phyloP scores from a whole-genome alignment of 2,113 vertebrate genomes.

The Sceloporus tristichus region DNA sequence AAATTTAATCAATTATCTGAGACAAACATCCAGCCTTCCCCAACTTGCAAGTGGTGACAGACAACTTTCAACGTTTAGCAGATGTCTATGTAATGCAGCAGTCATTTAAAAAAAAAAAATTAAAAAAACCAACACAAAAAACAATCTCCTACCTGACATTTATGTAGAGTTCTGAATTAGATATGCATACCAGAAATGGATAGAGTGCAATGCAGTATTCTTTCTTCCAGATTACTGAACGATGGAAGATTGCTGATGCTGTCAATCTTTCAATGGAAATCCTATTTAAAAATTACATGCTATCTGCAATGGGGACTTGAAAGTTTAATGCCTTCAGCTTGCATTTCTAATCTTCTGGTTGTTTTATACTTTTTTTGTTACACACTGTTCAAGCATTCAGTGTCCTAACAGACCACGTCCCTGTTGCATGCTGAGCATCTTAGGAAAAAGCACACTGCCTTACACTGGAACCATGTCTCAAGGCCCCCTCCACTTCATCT shows the following conservation, averaged over 20 bases:
- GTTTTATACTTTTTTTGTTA: constrained; percentile 30
- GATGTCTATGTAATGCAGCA: constrained; percentile 23
- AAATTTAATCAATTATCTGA: constrained; percentile 31
- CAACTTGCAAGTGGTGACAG: constrained; percentile 42
- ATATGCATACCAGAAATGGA: constrained; percentile 30
- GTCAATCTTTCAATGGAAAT: constrained; percentile 53
- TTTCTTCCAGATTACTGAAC: constrained; percentile 49
- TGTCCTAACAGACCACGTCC: constrained; percentile 1
- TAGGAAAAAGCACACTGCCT: not conserved
- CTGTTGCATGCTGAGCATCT: constrained; percentile 28
- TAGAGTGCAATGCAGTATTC: constrained; percentile 42
- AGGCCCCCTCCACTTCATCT: not conserved
- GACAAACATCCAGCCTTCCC: not conserved
- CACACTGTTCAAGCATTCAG: constrained; percentile 31
- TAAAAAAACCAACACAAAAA: not conserved
- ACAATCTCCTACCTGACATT: constrained; percentile 35
- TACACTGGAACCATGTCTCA: too few relatives aligned
- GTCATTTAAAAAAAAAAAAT: constrained; percentile 1
- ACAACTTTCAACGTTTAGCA: constrained; percentile 45
- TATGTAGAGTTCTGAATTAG: constrained; percentile 56
- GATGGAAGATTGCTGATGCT: constrained; percentile 32
- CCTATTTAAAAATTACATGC: constrained; percentile 57
- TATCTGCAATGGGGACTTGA: constrained; percentile 44
- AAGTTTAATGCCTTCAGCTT: constrained; percentile 52
- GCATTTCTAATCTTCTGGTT: constrained; percentile 27